Percentiles rank a stretch among this genome's conserved stretches.
These are phyloP conservation scores for Neocrepidodera transversa DNA, from an alignment of 2,888 invertebrate genomes.

Conservation along the genomic window DNA sequence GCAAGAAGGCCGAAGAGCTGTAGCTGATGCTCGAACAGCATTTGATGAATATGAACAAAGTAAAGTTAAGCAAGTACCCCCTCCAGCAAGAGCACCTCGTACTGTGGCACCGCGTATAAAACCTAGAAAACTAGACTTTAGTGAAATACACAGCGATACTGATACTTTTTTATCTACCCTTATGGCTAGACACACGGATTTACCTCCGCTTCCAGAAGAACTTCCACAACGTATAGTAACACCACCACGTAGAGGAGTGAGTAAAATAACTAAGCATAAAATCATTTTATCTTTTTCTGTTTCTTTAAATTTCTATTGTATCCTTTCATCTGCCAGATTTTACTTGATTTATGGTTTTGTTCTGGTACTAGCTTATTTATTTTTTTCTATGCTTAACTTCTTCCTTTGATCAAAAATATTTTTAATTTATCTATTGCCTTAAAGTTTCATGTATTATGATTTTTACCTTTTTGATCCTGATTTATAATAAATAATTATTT, in stretches of 20 bases:
- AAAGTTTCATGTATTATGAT: too few species aligned
- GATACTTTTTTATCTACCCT: constrained; percentile 1
- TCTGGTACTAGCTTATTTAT: too few species aligned
- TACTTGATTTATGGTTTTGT: too few species aligned
- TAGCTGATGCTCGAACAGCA: background rate
- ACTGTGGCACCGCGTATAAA: too few species aligned
- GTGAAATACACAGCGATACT: background rate
- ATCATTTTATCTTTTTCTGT: too few species aligned
- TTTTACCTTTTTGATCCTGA: too few species aligned
- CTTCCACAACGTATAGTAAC: background rate
- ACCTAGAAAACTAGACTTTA: background rate
- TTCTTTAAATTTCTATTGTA: too few species aligned
- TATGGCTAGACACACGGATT: background rate
- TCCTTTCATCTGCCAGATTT: too few species aligned
- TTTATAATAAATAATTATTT: background rate
- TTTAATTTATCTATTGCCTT: too few species aligned
- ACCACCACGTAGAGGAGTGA: background rate
- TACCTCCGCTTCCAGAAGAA: background rate
- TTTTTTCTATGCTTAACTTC: too few species aligned
- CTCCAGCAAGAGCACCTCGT: background rate
- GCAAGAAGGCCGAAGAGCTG: background rate
- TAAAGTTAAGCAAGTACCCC: background rate
- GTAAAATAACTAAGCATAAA: background rate
- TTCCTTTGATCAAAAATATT: too few species aligned
- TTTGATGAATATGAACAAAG: background rate